Evolutionary conservation across 2,888 invertebrate species (phyloP).

Genomic region (Cybosia mesomella): DNA sequence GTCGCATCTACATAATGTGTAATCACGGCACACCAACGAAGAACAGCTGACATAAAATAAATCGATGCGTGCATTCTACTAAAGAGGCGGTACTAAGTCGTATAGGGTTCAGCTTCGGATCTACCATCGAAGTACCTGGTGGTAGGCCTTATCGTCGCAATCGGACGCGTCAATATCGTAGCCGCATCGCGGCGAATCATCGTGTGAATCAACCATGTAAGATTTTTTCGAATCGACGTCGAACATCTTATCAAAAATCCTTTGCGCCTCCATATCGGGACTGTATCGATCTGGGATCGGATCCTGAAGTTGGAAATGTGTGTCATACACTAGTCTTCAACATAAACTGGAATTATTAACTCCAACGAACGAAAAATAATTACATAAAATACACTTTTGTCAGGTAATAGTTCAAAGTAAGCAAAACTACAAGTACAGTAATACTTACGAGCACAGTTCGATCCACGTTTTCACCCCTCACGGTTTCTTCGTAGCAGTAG

Average conservation of each 20-base stretch:
- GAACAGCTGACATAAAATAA: conserved; percentile 78
- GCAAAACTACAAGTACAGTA: conserved; percentile 17
- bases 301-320: conserved; percentile 83
- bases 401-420: conserved; percentile 28
- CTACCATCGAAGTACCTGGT: conserved; percentile 83
- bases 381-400: conserved; percentile 35
- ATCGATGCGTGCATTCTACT: conserved; percentile 84
- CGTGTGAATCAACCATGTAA: conserved; percentile 77
- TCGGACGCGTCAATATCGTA: conserved; percentile 85
- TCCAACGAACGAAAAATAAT: conserved; percentile 32
- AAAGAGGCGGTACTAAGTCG: conserved; percentile 76
- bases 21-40: conserved; percentile 63
- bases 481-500: conserved; percentile 80
- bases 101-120: conserved; percentile 74
- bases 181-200: conserved; percentile 82
- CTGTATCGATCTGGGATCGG: conserved; percentile 86
- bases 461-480: conserved; percentile 76
- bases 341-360: conserved; percentile 50
- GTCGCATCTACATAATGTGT: conserved; percentile 64
- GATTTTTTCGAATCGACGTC: conserved; percentile 84
- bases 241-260: conserved; percentile 88
- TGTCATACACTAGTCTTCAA: conserved; percentile 61
- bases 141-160: conserved; percentile 83
- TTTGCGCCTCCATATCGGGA: conserved; percentile 86
- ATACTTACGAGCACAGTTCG: conserved; percentile 82